Base-by-base conservation (phyloP, 2,113 vertebrate genomes). In the Gadus chalcogrammus region DNA sequence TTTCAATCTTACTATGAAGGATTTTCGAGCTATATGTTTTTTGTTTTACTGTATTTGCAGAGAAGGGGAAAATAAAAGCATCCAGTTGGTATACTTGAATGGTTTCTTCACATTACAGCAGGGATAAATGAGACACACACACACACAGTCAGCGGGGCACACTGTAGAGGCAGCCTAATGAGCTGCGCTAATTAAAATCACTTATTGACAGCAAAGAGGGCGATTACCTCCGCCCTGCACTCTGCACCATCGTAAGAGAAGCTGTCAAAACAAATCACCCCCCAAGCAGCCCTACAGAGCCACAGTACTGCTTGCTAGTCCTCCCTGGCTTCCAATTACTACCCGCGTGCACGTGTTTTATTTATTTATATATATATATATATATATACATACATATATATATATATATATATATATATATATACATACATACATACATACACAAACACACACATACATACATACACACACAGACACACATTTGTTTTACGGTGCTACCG, bases 171-270 rank as follows among this genome's bases (percentile, higher is more conserved):
- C 83, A 76, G 87, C 82, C 78, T 88, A 90, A 92, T 88, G 89
- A 92, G 90, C 82, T 81, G 80, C 76, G 70, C 88, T 90, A 92
- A 92, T 92, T 92, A 91, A 92, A 92, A 91, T 84, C 87, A 84
- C 88, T 85, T 88, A 91, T 88, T 89, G 90, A 91, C 90, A 91
- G 86, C 87, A 65, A 78, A 70, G 80, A 85, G 84, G 82, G 83
- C 84, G 84, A 90, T 89, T 88, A 88, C 87, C 88, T 85, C 88
- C 84, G 83, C 78, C 85, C 80, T 73, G 80, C 67, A 79, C 79
- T 79, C 79, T 79, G 53, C 76, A 79, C 81, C 84, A 79, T 88
- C 87, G 85, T 89, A 88, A 83, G 81, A 91, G 75, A 86, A 78
- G 87, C 86, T 85, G 90, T 90, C 88, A 87, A 87, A 88, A 90